Conservation (phyloP, 2,888 invertebrate species). For the Agriotes lineatus region DNA sequence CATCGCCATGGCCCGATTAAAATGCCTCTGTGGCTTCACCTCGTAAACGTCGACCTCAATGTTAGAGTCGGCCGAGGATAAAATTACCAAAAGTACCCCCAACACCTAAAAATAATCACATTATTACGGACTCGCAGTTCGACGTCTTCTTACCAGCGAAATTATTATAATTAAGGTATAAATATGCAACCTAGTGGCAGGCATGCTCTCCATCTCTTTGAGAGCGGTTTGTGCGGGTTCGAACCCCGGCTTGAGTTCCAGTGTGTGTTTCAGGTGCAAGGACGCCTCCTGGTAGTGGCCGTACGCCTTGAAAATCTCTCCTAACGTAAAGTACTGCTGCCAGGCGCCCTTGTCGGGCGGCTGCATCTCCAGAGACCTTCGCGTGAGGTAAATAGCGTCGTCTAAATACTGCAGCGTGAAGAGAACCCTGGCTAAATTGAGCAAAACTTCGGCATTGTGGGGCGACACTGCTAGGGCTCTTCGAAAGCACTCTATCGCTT, state of each 20-base stretch:
- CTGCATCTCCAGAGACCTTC: slow-evolving; percentile 86
- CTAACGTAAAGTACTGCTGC: slow-evolving; percentile 87
- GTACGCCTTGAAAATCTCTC: slow-evolving; percentile 92
- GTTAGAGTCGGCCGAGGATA: slow-evolving; percentile 77
- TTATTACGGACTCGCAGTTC: slow-evolving; percentile 6
- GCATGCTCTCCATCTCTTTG: slow-evolving; percentile 85
- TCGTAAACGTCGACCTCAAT: slow-evolving; percentile 68
- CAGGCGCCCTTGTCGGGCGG: slow-evolving; percentile 87
- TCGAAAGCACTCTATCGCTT: slow-evolving; percentile 91
- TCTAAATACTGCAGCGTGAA: slow-evolving; percentile 90
- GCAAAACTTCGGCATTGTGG: slow-evolving; percentile 86
- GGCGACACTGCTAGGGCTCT: slow-evolving; percentile 87
- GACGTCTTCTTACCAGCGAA: slow-evolving; percentile 75
- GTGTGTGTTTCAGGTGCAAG: slow-evolving; percentile 83
- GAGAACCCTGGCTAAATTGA: slow-evolving; percentile 86
- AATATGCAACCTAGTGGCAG: slow-evolving; percentile 84
- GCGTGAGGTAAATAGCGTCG: slow-evolving; percentile 89
- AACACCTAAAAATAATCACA: slow-evolving; percentile 73
- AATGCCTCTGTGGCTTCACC: slow-evolving; percentile 83
- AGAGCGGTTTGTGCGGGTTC: slow-evolving; percentile 84
- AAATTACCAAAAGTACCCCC: slow-evolving; percentile 85
- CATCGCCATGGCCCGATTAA: slow-evolving; percentile 92
- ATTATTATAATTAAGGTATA: slow-evolving; percentile 90
- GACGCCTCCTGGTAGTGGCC: slow-evolving; percentile 91
- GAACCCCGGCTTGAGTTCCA: slow-evolving; percentile 88